Conservation (phyloP, 2,888 invertebrate species). For the Trichopria drosophilae region DNA sequence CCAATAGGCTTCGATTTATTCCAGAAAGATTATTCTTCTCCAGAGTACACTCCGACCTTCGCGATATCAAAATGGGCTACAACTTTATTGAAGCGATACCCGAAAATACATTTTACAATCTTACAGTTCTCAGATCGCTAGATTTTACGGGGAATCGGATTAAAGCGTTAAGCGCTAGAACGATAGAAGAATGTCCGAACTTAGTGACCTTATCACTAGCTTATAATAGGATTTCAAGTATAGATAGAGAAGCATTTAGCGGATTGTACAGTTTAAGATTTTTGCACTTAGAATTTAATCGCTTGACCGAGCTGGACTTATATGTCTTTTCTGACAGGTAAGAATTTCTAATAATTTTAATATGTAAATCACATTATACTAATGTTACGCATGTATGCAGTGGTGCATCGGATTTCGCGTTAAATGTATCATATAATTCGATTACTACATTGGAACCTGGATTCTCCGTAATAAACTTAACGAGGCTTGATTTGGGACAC, state of each 20-base stretch:
- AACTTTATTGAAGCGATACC: conserved; percentile 74
- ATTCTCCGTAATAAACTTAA: conserved; percentile 65
- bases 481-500: conserved; percentile 82
- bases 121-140: conserved; percentile 75
- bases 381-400: no score
- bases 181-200: conserved; percentile 77
- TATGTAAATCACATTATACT: no score
- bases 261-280: conserved; percentile 76
- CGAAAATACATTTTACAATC: conserved; percentile 70
- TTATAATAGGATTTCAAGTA: conserved; percentile 75
- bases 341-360: neutral
- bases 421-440: conserved; percentile 80
- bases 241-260: conserved; percentile 74
- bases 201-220: conserved; percentile 82
- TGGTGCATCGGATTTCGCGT: conserved; percentile 64
- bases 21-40: conserved; percentile 71
- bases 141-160: conserved; percentile 81
- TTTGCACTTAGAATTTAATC: conserved; percentile 80
- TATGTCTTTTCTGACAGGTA: conserved; percentile 48
- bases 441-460: conserved; percentile 66
- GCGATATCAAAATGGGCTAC: conserved; percentile 79
- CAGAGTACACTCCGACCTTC: conserved; percentile 71
- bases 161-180: conserved; percentile 66
- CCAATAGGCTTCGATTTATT: conserved; percentile 74
- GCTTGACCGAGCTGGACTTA: conserved; percentile 66